Percentiles rank a stretch among this genome's conserved stretches.
Conservation (phyloP, 2,113 vertebrate genomes). For the Ahaetulla prasina region DNA sequence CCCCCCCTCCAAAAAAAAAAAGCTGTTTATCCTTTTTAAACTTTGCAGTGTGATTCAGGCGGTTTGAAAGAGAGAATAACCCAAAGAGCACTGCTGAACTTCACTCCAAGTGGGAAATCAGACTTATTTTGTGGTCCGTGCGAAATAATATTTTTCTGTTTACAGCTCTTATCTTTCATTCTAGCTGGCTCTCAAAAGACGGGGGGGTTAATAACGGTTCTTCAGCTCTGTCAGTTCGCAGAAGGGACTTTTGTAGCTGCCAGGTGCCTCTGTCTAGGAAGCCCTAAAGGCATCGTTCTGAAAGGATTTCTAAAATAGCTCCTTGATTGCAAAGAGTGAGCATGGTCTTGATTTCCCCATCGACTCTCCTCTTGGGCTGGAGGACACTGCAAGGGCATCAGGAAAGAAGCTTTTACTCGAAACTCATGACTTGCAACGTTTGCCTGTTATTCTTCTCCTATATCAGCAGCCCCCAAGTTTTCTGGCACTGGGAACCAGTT, state of each 20-base stretch:
- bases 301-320: background rate
- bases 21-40: background rate
- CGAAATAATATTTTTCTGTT: background rate
- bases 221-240: too few species aligned
- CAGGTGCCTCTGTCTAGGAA: background rate
- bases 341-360: background rate
- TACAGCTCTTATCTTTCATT: background rate
- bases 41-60: too few species aligned
- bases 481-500: too few species aligned
- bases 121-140: background rate
- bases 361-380: background rate
- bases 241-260: background rate
- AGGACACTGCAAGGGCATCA: background rate
- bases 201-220: background rate
- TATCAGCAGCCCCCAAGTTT: background rate
- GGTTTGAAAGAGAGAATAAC: background rate
- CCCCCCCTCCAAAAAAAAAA: background rate
- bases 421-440: background rate
- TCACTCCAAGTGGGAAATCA: background rate
- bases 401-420: background rate
- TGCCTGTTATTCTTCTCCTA: background rate
- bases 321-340: background rate
- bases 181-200: background rate
- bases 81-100: background rate
- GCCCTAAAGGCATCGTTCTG: background rate